Evolutionary conservation across 2,797 vertebrate genomes (phyloP), one percentile per base, ranked within the genome.

Genomic region (Gymnopithys bicolor): DNA sequence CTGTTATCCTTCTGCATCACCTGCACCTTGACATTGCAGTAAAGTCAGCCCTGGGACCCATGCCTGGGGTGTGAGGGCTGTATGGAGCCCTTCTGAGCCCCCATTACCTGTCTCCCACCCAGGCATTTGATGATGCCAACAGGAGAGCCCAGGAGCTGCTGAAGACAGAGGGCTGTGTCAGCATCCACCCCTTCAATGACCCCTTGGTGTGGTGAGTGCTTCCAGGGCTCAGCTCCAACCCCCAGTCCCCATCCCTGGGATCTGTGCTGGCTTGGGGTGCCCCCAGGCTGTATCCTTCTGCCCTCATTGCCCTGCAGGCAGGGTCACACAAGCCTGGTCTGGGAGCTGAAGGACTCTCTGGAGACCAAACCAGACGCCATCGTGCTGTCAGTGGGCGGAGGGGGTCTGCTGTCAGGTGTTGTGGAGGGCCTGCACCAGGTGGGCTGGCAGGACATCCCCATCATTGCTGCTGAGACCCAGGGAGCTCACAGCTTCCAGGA

Each of bases 121-220:
- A 99, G 99, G 98, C 98, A 51, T 97, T 99, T 88, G 98, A 99
- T 37, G 98, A 99, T n/a, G 98, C 98, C 87, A 98, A 98, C 46
- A 91, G 93, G 41, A 98, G 97, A 41, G 98, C 99, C 6, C 95
- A 97, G 73, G 97, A 97, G 89, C 91, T 99, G 45, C 98, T 94
- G 75, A 41, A 95, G 95, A 28, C 96, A 62, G 89, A 99, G 1
- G 98, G 97, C 90, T 99, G 98, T 97, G 97, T 98, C 73, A 98
- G 96, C 30, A 90, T 99, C 88, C 98, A 98, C 41, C 99, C 99
- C 3, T 99, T 99, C 5, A 98, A 99, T 59, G 98, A 99, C 90
- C 98, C 99, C 5, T 97, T 98, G 86, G 97, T 99, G 94, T 99
- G 99, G 99, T 99, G 95, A 98, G 98, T 68, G 77, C 76, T 43